Conservation (phyloP, 2,797 vertebrate species). For the Natrix natrix region DNA sequence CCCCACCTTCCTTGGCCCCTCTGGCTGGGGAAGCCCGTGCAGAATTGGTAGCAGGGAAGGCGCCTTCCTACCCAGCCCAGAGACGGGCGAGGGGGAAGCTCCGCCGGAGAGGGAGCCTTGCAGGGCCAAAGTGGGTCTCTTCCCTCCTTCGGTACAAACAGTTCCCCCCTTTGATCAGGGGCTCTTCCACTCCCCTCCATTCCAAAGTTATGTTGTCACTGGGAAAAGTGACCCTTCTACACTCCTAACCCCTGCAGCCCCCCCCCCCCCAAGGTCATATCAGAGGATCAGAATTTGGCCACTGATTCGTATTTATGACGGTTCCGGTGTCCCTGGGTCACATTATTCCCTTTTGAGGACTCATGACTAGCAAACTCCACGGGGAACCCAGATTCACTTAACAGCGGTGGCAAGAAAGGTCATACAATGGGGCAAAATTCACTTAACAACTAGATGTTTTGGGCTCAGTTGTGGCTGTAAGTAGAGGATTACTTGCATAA, state of each 20-base stretch:
- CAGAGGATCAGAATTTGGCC: background rate
- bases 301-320: background rate
- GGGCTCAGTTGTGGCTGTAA: background rate
- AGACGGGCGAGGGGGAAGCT: background rate
- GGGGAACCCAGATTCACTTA: background rate
- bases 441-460: background rate
- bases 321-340: background rate
- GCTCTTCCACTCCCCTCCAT: no score
- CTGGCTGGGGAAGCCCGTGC: background rate
- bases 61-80: background rate
- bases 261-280: no score
- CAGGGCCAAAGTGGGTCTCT: fast-evolving
- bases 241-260: no score
- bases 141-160: background rate
- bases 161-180: no score
- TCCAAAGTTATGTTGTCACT: no score
- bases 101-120: background rate
- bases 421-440: background rate
- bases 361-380: fast-evolving
- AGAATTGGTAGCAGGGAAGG: background rate
- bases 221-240: no score
- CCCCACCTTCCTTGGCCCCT: background rate
- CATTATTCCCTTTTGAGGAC: no score
- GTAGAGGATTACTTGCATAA: background rate
- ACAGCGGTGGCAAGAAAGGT: background rate